Conservation (phyloP, 2,888 invertebrate genomes). For the Campaea margaritaria region DNA sequence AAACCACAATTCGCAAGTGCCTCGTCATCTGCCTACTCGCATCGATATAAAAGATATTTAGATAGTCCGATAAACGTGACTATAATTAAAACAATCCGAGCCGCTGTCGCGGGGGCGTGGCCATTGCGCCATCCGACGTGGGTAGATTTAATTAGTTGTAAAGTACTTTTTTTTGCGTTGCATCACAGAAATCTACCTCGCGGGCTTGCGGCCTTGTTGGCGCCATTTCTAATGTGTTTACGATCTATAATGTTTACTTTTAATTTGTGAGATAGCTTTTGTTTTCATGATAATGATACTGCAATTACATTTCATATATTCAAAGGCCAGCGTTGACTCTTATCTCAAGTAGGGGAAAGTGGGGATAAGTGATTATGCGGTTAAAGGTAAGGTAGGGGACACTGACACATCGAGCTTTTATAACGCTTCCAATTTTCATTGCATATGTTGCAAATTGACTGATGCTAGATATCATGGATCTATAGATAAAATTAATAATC, state of each 20-base stretch:
- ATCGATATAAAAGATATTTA: slow-evolving; percentile 33
- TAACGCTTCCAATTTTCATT: too few relatives aligned
- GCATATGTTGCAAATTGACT: too few relatives aligned
- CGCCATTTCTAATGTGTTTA: slow-evolving; percentile 46
- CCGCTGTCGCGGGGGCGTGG: slow-evolving; percentile 67
- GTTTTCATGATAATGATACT: slow-evolving; percentile 20
- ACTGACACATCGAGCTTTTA: too few relatives aligned
- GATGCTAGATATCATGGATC: too few relatives aligned
- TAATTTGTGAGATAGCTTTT: slow-evolving; percentile 27
- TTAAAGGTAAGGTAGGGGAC: too few relatives aligned
- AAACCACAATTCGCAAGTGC: slow-evolving; percentile 26
- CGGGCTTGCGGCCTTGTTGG: slow-evolving; percentile 46
- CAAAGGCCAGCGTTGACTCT: background rate
- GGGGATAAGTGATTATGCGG: too few relatives aligned
- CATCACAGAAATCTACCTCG: slow-evolving; percentile 55
- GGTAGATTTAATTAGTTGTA: slow-evolving; percentile 82
- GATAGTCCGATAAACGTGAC: slow-evolving; percentile 49
- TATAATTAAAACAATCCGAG: slow-evolving; percentile 71
- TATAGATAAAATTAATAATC: too few relatives aligned
- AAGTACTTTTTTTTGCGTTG: slow-evolving; percentile 76
- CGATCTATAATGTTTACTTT: slow-evolving; percentile 24
- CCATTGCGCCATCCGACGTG: slow-evolving; percentile 75
- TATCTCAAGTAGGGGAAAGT: too few relatives aligned
- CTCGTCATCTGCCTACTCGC: slow-evolving; percentile 27
- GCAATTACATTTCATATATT: slow-evolving; percentile 5